These are phyloP conservation scores for Syngnathus scovelli DNA, from an alignment of 2,113 vertebrate genomes.

Conservation along the genomic window DNA sequence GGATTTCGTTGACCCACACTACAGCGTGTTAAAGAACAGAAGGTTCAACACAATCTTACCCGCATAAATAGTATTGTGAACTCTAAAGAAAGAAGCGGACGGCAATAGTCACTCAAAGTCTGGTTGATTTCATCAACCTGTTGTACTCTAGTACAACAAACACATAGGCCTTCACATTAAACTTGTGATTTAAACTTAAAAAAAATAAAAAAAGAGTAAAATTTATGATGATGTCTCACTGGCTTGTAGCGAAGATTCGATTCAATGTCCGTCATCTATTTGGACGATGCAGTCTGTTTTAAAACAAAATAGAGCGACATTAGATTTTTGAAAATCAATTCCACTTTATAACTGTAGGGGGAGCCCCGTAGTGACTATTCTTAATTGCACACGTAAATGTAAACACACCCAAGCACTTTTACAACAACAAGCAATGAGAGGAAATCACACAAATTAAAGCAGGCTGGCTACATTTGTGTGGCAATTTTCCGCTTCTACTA, in stretches of 20 bases:
- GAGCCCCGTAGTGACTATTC: background rate
- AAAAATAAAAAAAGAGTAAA: background rate
- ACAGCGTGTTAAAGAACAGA: constrained; percentile 43
- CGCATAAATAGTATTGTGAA: background rate
- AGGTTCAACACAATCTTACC: constrained; percentile 13
- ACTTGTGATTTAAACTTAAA: background rate
- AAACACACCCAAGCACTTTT: constrained; percentile 40
- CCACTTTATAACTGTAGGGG: background rate
- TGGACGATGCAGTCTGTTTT: background rate
- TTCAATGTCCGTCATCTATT: background rate
- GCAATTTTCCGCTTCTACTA: constrained; percentile 60
- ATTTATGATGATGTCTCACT: background rate
- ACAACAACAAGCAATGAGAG: constrained; percentile 44
- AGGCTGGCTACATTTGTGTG: constrained; percentile 41
- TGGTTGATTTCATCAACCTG: constrained; percentile 9
- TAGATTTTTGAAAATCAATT: background rate
- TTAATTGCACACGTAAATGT: constrained; percentile 11
- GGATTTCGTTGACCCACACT: constrained; percentile 59
- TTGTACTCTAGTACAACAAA: no score
- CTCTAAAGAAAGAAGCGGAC: background rate
- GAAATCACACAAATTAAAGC: constrained; percentile 49
- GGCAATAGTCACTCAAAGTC: background rate
- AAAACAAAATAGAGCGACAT: background rate
- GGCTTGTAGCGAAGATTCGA: background rate
- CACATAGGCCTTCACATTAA: no score